Base-by-base conservation (phyloP, 2,797 vertebrate species). In the Bufotes viridis region DNA sequence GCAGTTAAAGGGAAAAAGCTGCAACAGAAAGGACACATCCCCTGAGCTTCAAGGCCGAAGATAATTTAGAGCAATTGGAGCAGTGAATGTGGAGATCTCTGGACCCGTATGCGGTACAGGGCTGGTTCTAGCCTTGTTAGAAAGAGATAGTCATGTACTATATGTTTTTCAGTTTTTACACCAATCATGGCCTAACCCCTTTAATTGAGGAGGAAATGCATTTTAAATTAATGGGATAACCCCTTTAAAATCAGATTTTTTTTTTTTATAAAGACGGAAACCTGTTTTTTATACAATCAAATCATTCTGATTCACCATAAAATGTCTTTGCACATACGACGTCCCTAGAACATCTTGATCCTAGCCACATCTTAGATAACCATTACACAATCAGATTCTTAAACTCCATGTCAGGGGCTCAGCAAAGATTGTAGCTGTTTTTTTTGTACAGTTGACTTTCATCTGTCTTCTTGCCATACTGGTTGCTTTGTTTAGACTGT, bases 401-500 rank as follows among this genome's bases (percentile, higher is more conserved):
- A 0, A 85, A 42, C 26, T 10, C 11, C 1, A 22, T 75, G 29
- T 75, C n/a, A 61, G 10, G 51, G 60, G 83, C 49, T 78, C 60
- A 85, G 26, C 51, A 63, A 67, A 53, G 42, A 63, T 65, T 85
- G 22, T 9, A 57, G 34, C 34, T 4, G 5, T 42, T 1, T 58
- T 60, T 63, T 60, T 76, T 74, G 29, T 34, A 58, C 69, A 74
- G 67, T 60, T 65, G 74, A 87, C 63, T 80, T 80, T 81, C 63
- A 86, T 70, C 76, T 81, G 18, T 69, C 20, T 11, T 69, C 70
- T 55, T 78, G 74, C 84, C 75, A 65, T 42, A 51, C 26, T 42
- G 34, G 55, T 74, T 82, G 58, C 81, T 78, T 82, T 88, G 53
- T 79, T 88, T 80, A 88, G 76, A 72, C 76, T 83, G 61, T 88